These are phyloP conservation scores for Volucella zonaria DNA, from an alignment of 2,888 invertebrate species.

Conservation along the genomic window DNA sequence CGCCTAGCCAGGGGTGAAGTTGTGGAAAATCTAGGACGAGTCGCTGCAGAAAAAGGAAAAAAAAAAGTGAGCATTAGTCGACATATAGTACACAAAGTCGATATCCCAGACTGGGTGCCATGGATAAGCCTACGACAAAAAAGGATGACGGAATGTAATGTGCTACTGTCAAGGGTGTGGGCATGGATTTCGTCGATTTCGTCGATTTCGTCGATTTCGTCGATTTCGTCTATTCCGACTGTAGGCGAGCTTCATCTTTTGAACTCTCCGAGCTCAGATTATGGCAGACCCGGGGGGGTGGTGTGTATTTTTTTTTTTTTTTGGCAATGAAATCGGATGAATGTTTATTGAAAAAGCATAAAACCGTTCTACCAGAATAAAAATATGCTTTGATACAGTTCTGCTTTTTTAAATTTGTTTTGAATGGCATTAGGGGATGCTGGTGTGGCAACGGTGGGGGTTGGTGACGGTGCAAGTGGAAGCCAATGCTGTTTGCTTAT, in stretches of 20 bases:
- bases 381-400: conserved; percentile 83
- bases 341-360: conserved; percentile 83
- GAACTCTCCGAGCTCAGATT: conserved; percentile 48
- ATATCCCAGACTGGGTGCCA: conserved; percentile 61
- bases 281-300: not conserved
- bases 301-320: conserved; percentile 55
- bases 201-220: not conserved
- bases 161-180: conserved; percentile 43
- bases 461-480: not conserved
- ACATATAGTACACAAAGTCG: conserved; percentile 19
- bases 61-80: conserved; percentile 60
- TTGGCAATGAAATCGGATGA: conserved; percentile 81
- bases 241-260: conserved; percentile 55
- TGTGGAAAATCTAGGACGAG: conserved; percentile 36
- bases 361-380: conserved; percentile 83
- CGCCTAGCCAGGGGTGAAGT: conserved; percentile 2
- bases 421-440: conserved; percentile 61
- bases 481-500: conserved; percentile 71
- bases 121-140: conserved; percentile 67
- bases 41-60: conserved; percentile 11
- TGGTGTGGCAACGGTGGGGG: not conserved
- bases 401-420: conserved; percentile 69
- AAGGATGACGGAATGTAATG: conserved; percentile 58
- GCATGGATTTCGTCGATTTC: conserved; percentile 32
- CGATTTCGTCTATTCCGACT: conserved; percentile 8